A percentile compares a stretch with the other conserved stretches of the same genome.
phyloP scores from a whole-genome alignment of 2,113 vertebrate genomes.

The Circaetus cinerascens region DNA sequence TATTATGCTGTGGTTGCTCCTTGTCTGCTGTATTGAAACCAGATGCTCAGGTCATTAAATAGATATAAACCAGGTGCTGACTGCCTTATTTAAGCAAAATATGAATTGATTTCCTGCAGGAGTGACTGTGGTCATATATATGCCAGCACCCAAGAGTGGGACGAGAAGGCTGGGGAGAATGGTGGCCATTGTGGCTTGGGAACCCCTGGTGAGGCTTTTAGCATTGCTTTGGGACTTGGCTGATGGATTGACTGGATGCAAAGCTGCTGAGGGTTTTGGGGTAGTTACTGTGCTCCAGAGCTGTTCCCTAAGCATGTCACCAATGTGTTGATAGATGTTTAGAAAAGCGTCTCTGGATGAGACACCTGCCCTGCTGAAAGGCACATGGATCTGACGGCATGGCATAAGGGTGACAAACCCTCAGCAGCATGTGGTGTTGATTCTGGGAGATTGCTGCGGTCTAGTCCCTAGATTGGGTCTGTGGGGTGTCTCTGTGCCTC shows the following conservation, averaged over 20 bases:
- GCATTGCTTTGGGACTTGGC: neutral
- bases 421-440: neutral
- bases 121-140: neutral
- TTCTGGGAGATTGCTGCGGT: neutral
- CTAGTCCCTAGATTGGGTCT: neutral
- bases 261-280: neutral
- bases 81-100: neutral
- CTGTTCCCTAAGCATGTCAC: neutral
- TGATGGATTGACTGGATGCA: neutral
- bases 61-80: slow-evolving; percentile 26
- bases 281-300: neutral
- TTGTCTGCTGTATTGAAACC: neutral
- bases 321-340: rapidly evolving
- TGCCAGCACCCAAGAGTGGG: neutral
- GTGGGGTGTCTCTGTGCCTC: neutral
- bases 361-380: neutral
- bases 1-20: neutral
- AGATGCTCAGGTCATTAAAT: neutral
- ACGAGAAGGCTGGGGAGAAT: neutral
- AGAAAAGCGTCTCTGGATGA: neutral
- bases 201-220: neutral
- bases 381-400: rapidly evolving
- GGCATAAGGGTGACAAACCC: neutral
- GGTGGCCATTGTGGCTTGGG: neutral
- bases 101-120: neutral